phyloP scores from a whole-genome alignment of 2,113 vertebrate genomes.

The Peromyscus maniculatus region DNA sequence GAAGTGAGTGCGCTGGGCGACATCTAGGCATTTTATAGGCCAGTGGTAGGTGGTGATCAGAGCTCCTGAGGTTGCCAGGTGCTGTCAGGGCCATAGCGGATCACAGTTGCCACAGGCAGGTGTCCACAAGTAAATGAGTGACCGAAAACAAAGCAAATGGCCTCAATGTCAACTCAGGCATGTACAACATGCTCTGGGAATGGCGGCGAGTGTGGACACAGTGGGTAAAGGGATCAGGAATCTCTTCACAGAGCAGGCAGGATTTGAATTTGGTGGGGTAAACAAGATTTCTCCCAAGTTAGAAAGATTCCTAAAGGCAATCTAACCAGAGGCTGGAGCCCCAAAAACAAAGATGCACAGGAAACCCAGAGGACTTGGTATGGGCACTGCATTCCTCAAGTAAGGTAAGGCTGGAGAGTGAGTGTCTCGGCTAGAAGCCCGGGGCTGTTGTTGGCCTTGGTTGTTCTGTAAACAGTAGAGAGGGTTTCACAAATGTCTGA shows the following conservation, averaged over 20 bases:
- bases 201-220: neutral
- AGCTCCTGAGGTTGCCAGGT: neutral
- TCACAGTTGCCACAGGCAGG: neutral
- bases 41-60: neutral
- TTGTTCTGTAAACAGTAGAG: neutral
- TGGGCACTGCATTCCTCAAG: rapidly evolving
- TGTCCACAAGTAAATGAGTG: neutral
- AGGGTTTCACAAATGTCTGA: neutral
- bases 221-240: neutral
- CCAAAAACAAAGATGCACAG: neutral
- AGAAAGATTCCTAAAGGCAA: neutral
- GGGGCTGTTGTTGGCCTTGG: neutral
- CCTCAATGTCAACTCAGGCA: rapidly evolving
- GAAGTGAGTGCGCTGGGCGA: neutral
- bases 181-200: neutral
- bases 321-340: neutral
- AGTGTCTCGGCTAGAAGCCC: neutral
- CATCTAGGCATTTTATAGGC: neutral
- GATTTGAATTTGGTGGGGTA: neutral
- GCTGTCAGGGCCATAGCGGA: rapidly evolving
- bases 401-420: too few relatives aligned
- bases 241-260: neutral
- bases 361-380: neutral
- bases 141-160: neutral
- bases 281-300: neutral